Evolutionary conservation across 2,888 invertebrate genomes (phyloP).

Genomic region (Eumacrocentrus americanus): DNA sequence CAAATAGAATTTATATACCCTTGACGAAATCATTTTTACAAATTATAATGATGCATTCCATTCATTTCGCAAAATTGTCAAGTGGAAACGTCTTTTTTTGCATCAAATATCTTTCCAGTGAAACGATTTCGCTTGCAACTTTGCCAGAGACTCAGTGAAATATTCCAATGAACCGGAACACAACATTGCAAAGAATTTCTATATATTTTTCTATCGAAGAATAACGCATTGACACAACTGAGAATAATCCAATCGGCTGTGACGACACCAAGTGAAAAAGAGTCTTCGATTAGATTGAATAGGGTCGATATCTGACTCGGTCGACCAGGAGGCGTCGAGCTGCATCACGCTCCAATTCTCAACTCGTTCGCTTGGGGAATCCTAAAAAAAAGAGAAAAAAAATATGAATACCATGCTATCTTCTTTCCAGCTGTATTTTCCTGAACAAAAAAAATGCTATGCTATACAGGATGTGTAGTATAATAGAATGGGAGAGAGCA

Average conservation of each 20-base stretch:
- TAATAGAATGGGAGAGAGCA: too few relatives aligned
- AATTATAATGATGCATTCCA: too few relatives aligned
- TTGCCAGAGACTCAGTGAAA: too few relatives aligned
- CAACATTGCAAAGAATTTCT: not conserved
- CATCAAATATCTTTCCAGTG: too few relatives aligned
- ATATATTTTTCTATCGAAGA: not conserved
- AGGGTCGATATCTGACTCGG: not conserved
- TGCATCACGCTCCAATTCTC: constrained; percentile 37
- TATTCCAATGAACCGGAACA: constrained; percentile 5
- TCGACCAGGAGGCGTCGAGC: constrained; percentile 25
- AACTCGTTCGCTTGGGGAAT: constrained; percentile 16
- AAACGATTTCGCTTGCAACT: too few relatives aligned
- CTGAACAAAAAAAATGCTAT: too few relatives aligned
- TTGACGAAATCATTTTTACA: too few relatives aligned
- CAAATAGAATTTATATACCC: not conserved
- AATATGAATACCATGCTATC: not conserved
- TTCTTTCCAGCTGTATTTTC: too few relatives aligned
- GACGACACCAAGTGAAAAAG: constrained; percentile 1
- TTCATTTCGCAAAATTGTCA: too few relatives aligned
- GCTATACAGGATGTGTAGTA: too few relatives aligned
- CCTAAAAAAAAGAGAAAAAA: not conserved
- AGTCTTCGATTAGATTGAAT: not conserved
- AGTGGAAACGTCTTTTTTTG: not conserved
- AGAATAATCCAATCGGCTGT: constrained; percentile 14
- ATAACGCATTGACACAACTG: not conserved